Evolutionary conservation across 2,888 invertebrate species (phyloP).

Genomic region (Rhogogaster chlorosoma): DNA sequence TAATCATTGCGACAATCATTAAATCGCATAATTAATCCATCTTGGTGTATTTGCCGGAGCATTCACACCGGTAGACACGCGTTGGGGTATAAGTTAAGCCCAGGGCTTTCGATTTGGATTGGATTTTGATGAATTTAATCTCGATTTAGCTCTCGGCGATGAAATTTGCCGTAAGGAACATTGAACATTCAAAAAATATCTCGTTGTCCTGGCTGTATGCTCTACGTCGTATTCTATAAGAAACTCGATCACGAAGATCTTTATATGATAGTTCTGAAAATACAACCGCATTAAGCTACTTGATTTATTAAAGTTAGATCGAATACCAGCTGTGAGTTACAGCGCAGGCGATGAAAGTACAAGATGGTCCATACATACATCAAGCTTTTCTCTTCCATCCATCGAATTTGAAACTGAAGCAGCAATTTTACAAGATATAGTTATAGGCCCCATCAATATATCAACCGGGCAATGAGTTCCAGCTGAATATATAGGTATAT

Average conservation of each 20-base stretch:
- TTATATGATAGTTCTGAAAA: not conserved
- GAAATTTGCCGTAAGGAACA: constrained; percentile 61
- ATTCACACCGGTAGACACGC: not conserved
- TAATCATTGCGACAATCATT: not conserved
- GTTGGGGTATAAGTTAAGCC: not conserved
- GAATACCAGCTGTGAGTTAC: constrained; percentile 16
- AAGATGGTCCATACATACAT: not conserved
- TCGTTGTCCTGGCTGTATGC: not conserved
- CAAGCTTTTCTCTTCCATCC: not conserved
- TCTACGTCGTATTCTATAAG: not conserved
- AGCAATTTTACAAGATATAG: constrained; percentile 61
- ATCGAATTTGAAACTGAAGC: constrained; percentile 39
- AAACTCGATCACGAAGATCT: not conserved
- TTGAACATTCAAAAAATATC: not conserved
- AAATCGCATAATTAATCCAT: not conserved
- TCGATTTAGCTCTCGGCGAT: constrained; percentile 64
- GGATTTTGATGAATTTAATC: constrained; percentile 78
- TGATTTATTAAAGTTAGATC: not conserved
- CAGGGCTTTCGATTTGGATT: constrained; percentile 64
- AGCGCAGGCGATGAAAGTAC: not conserved
- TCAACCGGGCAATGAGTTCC: constrained; percentile 65
- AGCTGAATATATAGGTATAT: constrained; percentile 30
- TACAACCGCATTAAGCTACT: not conserved
- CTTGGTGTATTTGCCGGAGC: not conserved
- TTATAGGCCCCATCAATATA: constrained; percentile 66